Evolutionary conservation across 2,888 invertebrate genomes (phyloP).

Genomic region (Dorcus hopei): DNA sequence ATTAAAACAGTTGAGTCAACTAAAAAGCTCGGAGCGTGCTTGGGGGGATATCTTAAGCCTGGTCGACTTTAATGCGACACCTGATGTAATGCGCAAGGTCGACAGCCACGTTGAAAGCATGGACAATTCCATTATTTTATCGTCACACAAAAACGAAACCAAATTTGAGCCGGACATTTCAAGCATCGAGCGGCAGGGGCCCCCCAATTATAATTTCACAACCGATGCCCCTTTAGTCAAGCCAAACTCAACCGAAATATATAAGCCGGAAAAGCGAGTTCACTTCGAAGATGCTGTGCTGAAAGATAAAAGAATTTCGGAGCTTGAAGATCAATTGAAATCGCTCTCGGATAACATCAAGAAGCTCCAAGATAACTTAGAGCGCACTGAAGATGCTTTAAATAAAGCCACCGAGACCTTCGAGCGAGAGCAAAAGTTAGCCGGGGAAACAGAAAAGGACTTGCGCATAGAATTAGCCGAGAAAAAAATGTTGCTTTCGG

Average conservation of each 20-base stretch:
- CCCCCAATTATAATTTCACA: conserved; percentile 19
- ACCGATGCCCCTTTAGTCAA: conserved; percentile 25
- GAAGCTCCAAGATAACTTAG: conserved; percentile 55
- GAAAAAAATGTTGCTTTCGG: conserved; percentile 55
- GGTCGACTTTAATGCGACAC: conserved; percentile 62
- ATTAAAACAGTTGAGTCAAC: conserved; percentile 48
- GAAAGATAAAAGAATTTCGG: conserved; percentile 57
- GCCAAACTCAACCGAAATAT: conserved; percentile 42
- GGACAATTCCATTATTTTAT: conserved; percentile 27
- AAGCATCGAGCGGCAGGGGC: conserved; percentile 36
- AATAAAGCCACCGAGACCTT: conserved; percentile 48
- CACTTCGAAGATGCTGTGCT: conserved; percentile 59
- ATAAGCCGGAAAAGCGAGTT: conserved; percentile 40
- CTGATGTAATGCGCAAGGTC: conserved; percentile 49
- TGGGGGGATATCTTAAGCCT: conserved; percentile 71
- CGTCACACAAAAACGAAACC: conserved; percentile 52
- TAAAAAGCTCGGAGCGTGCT: conserved; percentile 65
- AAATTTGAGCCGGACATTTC: conserved; percentile 49
- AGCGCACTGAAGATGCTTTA: conserved; percentile 55
- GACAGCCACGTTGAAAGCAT: conserved; percentile 28
- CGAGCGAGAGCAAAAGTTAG: conserved; percentile 56
- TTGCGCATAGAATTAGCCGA: conserved; percentile 58
- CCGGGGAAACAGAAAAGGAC: conserved; percentile 49
- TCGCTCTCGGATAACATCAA: conserved; percentile 56
- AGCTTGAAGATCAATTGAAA: conserved; percentile 58